These are phyloP conservation scores for Artemia sinica DNA, from an alignment of 2,888 invertebrate species.

Conservation along the genomic window DNA sequence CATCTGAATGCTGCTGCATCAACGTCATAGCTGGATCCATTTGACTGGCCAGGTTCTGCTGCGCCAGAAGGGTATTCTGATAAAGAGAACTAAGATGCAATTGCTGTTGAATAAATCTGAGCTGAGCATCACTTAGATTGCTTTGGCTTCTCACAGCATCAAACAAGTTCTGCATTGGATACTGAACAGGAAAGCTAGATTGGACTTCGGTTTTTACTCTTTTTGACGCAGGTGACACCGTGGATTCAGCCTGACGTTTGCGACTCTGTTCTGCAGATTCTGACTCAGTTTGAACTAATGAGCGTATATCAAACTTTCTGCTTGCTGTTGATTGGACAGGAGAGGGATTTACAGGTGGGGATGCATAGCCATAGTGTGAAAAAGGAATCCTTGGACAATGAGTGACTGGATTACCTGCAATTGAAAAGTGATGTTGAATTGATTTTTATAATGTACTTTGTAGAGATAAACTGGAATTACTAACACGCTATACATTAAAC, in stretches of 20 bases:
- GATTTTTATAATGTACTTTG: too few species aligned
- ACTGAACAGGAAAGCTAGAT: background rate
- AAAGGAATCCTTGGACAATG: too few species aligned
- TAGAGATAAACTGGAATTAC: too few species aligned
- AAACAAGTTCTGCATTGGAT: slow-evolving; percentile 3
- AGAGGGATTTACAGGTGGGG: too few species aligned
- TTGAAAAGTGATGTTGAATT: too few species aligned
- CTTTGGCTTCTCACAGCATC: background rate
- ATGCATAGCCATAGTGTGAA: too few species aligned
- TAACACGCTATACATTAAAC: too few species aligned
- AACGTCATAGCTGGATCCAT: background rate
- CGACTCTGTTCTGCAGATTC: background rate
- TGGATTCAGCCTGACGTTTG: background rate
- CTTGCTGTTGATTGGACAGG: background rate
- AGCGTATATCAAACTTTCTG: slow-evolving; percentile 10
- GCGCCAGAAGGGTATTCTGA: background rate
- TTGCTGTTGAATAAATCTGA: background rate
- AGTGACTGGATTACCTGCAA: too few species aligned
- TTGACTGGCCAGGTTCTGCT: background rate
- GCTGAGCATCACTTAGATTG: background rate
- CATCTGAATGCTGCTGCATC: background rate
- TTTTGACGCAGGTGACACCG: background rate
- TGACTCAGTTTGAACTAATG: background rate
- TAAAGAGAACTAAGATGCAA: background rate
- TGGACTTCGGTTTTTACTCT: background rate